phyloP scores from a whole-genome alignment of 2,113 vertebrate species.

The Scomber scombrus region DNA sequence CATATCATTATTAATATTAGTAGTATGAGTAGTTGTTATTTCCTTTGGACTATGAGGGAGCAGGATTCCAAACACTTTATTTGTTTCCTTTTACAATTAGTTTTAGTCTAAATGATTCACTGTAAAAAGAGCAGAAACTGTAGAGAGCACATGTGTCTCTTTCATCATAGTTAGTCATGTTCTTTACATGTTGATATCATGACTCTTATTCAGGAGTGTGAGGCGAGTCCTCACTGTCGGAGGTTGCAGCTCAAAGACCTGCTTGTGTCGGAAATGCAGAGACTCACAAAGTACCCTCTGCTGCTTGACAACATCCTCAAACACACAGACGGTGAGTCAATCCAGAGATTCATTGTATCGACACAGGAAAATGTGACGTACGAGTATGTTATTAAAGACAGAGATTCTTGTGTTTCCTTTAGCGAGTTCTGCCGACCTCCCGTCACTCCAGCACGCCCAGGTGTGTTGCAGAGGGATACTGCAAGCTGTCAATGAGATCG shows the following conservation, averaged over 20 bases:
- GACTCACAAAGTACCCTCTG: constrained; percentile 95
- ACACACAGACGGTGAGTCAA: constrained; percentile 87
- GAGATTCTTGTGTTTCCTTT: constrained; percentile 31
- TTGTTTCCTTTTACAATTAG: too few relatives aligned
- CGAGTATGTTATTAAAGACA: accelerated
- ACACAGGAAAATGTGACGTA: too few relatives aligned
- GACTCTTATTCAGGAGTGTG: constrained; percentile 77
- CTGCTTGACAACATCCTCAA: constrained; percentile 94
- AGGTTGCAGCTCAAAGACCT: constrained; percentile 95
- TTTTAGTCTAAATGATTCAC: too few relatives aligned
- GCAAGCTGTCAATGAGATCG: constrained; percentile 89
- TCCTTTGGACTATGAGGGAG: too few relatives aligned
- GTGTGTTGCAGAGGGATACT: constrained; percentile 92
- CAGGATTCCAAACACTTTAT: too few relatives aligned
- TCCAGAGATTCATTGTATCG: accelerated
- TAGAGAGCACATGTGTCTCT: neutral
- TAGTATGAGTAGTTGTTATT: too few relatives aligned
- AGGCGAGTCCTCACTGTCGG: constrained; percentile 92
- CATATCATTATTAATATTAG: too few relatives aligned
- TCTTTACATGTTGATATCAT: neutral
- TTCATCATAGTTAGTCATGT: neutral
- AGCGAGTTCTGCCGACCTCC: constrained; percentile 87
- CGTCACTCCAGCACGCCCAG: constrained; percentile 87
- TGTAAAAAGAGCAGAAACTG: too few relatives aligned
- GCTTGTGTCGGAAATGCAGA: constrained; percentile 94